Percentiles rank a stretch among this genome's conserved stretches.
Evolutionary conservation across 2,888 invertebrate species (phyloP).

Genomic region (Tuta absoluta): DNA sequence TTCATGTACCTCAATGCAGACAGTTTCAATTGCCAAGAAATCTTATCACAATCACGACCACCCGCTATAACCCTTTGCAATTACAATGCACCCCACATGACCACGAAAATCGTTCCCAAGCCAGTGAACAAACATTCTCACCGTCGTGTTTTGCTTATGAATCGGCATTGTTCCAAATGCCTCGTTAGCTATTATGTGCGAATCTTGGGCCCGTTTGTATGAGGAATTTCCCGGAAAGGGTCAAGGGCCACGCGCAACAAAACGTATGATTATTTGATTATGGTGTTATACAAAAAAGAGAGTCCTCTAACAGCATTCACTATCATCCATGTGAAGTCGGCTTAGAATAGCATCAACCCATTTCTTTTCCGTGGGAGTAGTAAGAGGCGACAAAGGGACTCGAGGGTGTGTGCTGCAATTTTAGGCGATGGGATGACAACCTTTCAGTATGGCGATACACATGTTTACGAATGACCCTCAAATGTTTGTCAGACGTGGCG

Average conservation of each 20-base stretch:
- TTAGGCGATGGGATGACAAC: too few species aligned
- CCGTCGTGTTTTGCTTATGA: slow-evolving; percentile 55
- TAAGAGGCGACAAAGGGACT: too few species aligned
- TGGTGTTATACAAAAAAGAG: neutral
- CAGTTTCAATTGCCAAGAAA: too few species aligned
- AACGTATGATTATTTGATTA: slow-evolving; percentile 2
- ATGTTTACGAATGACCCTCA: too few species aligned
- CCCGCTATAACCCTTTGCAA: neutral
- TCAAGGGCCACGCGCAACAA: slow-evolving; percentile 12
- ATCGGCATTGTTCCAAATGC: slow-evolving; percentile 56
- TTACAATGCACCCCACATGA: slow-evolving; percentile 30
- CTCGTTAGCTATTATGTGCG: slow-evolving; percentile 44
- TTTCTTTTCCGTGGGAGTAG: too few species aligned
- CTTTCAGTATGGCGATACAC: too few species aligned
- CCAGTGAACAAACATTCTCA: slow-evolving; percentile 52
- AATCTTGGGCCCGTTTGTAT: slow-evolving; percentile 31
- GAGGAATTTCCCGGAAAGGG: slow-evolving; percentile 23
- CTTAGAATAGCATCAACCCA: too few species aligned
- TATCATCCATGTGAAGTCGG: too few species aligned
- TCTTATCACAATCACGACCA: neutral
- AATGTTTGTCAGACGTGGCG: too few species aligned
- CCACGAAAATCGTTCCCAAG: slow-evolving; percentile 50
- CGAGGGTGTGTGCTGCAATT: too few species aligned
- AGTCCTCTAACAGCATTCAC: neutral
- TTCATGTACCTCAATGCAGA: too few species aligned